Conservation (phyloP, 2,113 vertebrate genomes). For the Phalacrocorax pelagicus region DNA sequence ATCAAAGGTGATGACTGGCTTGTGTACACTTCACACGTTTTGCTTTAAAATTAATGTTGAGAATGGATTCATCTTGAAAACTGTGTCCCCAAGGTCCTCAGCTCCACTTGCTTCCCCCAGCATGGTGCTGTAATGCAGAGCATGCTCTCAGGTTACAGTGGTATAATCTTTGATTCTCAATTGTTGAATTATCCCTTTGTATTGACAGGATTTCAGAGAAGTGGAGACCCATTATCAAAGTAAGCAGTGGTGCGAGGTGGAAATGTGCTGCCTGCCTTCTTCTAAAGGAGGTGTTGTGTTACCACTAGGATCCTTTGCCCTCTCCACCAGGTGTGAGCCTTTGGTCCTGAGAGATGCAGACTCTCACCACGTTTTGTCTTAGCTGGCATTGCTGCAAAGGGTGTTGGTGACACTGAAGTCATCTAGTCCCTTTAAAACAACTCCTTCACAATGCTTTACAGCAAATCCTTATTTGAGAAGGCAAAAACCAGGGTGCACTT, state of each 20-base stretch:
- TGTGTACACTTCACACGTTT: not conserved
- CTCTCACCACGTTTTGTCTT: fast-evolving
- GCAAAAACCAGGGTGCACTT: not conserved
- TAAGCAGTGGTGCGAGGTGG: not conserved
- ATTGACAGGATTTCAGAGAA: not conserved
- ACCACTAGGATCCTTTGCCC: not conserved
- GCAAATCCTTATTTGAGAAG: not conserved
- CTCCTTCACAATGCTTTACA: not conserved
- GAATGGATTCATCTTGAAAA: not conserved
- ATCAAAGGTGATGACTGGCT: not conserved
- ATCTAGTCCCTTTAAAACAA: not conserved
- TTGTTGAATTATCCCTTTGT: not conserved
- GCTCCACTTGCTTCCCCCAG: not conserved
- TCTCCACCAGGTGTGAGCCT: not conserved
- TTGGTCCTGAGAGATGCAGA: not conserved
- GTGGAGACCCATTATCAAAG: not conserved
- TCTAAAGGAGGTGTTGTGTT: not conserved
- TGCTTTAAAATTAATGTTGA: not conserved
- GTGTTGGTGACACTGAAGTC: not conserved
- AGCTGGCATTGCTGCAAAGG: not conserved
- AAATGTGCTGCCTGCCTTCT: not conserved
- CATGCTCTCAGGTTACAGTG: not conserved
- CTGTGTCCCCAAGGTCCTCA: not conserved
- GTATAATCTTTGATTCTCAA: not conserved
- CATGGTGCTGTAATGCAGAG: not conserved